These are phyloP conservation scores for Lacerta viridis DNA, from an alignment of 2,797 vertebrate species.

Conservation along the genomic window DNA sequence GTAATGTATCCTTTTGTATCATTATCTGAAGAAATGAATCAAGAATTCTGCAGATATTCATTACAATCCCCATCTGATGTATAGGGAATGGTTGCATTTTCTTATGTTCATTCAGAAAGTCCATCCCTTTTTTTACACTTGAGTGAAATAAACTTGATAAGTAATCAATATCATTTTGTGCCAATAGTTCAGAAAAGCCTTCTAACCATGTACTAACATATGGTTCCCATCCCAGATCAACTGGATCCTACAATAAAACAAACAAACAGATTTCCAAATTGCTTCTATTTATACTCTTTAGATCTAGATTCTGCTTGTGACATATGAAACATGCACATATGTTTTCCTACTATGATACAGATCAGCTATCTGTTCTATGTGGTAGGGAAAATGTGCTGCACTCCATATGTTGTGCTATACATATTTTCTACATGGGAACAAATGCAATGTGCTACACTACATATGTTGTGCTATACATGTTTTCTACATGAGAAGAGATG, in stretches of 20 bases:
- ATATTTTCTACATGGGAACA: neutral
- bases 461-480: neutral
- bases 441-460: neutral
- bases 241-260: slow-evolving; percentile 63
- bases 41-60: slow-evolving; percentile 75
- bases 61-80: slow-evolving; percentile 61
- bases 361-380: neutral
- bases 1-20: slow-evolving; percentile 47
- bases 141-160: slow-evolving; percentile 63
- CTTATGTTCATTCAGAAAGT: slow-evolving; percentile 62
- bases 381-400: neutral
- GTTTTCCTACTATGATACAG: neutral
- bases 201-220: slow-evolving; percentile 71
- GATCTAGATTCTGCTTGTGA: neutral
- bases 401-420: neutral
- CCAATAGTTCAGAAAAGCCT: slow-evolving; percentile 57
- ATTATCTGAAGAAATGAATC: slow-evolving; percentile 76
- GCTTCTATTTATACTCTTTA: neutral
- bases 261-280: neutral
- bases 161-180: slow-evolving; percentile 50
- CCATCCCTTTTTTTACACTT: slow-evolving; percentile 61
- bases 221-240: slow-evolving; percentile 71
- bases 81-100: slow-evolving; percentile 63
- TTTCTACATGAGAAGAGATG: neutral
- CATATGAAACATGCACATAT: neutral